Percentiles rank a stretch among this genome's conserved stretches.
These are phyloP conservation scores for Sarcophaga variegata DNA, from an alignment of 2,888 invertebrate species.

Conservation along the genomic window DNA sequence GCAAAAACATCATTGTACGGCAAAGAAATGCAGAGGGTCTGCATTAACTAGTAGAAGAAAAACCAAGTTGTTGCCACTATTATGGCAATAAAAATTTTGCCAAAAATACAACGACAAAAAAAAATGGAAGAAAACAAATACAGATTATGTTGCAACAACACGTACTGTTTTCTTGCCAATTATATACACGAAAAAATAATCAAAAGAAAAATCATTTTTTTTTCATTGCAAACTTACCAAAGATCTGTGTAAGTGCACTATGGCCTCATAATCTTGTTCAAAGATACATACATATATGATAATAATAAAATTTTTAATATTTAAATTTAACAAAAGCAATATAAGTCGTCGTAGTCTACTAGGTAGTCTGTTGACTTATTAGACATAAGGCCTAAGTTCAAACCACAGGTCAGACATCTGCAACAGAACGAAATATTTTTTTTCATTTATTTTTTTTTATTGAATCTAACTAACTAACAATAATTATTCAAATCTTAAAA, in stretches of 20 bases:
- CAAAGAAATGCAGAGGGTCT: constrained; percentile 15
- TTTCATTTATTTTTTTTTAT: too few species aligned
- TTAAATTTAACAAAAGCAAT: too few species aligned
- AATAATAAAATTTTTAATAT: too few species aligned
- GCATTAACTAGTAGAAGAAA: constrained; percentile 18
- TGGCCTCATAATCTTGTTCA: neutral
- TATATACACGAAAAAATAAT: constrained; percentile 42
- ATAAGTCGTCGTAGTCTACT: too few species aligned
- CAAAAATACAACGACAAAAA: constrained; percentile 13
- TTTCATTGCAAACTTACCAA: constrained; percentile 11
- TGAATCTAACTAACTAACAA: too few species aligned
- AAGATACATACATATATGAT: too few species aligned
- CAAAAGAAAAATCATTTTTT: neutral
- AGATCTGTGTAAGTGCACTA: constrained; percentile 28
- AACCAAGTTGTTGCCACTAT: constrained; percentile 36
- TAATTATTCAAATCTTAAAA: too few species aligned
- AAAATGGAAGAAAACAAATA: constrained; percentile 31
- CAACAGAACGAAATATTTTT: too few species aligned
- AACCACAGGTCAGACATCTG: too few species aligned
- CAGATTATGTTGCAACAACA: constrained; percentile 64
- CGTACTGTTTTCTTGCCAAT: constrained; percentile 57
- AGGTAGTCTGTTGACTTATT: too few species aligned
- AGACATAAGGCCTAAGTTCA: too few species aligned
- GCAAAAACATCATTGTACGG: constrained; percentile 45
- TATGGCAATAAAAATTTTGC: constrained; percentile 51